These are phyloP conservation scores for Oscheius sp. DNA, from an alignment of 1,140 invertebrate species.

Conservation along the genomic window DNA sequence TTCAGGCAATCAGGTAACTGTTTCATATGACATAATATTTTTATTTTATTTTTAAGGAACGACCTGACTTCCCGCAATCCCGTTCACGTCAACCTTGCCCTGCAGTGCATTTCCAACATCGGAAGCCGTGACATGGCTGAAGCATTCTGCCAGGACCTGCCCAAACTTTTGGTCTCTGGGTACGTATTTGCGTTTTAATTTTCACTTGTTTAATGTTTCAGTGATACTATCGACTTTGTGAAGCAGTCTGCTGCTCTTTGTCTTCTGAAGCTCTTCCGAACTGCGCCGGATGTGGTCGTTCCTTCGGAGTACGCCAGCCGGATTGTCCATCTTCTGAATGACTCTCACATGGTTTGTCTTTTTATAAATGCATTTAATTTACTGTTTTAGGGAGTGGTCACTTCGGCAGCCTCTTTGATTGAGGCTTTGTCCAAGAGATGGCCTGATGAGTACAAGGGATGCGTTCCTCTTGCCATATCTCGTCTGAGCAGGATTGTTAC, in stretches of 20 bases:
- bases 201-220: slow-evolving; percentile 61
- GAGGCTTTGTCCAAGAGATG: slow-evolving; percentile 97
- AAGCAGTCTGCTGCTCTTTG: slow-evolving; percentile 98
- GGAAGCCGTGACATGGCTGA: slow-evolving; percentile 99
- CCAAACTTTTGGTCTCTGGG: slow-evolving; percentile 94
- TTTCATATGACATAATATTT: background rate
- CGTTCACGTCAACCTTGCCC: slow-evolving; percentile 95
- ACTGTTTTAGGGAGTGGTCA: slow-evolving; percentile 73
- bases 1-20: slow-evolving; percentile 92
- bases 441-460: slow-evolving; percentile 98
- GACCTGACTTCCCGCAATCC: slow-evolving; percentile 94
- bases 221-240: slow-evolving; percentile 98
- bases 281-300: slow-evolving; percentile 86
- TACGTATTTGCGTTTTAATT: slow-evolving; percentile 62
- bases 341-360: slow-evolving; percentile 80
- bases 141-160: slow-evolving; percentile 94
- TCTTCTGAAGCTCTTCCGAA: slow-evolving; percentile 84
- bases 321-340: slow-evolving; percentile 96
- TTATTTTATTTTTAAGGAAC: slow-evolving; percentile 75
- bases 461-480: slow-evolving; percentile 93
- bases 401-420: slow-evolving; percentile 93
- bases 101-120: slow-evolving; percentile 99
- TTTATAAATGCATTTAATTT: background rate
- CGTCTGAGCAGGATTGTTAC: slow-evolving; percentile 75
- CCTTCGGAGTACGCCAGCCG: slow-evolving; percentile 97